Conservation (phyloP, 92 coral and sea anemone species). For the Palythoa heliodiscus region DNA sequence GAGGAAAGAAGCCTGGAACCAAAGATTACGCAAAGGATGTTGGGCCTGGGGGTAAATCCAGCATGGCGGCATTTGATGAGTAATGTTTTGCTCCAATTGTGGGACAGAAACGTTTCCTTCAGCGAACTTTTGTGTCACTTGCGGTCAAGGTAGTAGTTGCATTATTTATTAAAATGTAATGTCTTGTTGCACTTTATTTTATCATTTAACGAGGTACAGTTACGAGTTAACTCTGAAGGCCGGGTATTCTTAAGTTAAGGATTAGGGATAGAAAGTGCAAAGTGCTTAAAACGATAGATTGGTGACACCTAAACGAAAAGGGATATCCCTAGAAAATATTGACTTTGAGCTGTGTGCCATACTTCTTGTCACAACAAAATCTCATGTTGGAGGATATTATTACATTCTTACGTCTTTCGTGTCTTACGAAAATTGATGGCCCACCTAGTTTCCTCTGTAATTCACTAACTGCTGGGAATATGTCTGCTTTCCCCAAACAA, state of each 20-base stretch:
- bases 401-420: neutral
- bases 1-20: too few relatives aligned
- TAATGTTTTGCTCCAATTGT: neutral
- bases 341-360: neutral
- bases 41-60: too few relatives aligned
- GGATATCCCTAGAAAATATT: neutral
- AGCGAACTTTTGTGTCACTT: neutral
- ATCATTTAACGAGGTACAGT: neutral
- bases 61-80: too few relatives aligned
- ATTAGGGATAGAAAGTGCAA: neutral
- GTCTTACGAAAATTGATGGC: neutral
- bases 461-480: neutral
- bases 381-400: neutral
- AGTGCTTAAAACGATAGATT: neutral
- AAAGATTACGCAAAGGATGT: too few relatives aligned
- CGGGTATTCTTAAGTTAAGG: too few relatives aligned
- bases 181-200: too few relatives aligned
- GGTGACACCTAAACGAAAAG: neutral
- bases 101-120: neutral
- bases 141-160: neutral
- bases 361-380: neutral
- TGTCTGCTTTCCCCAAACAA: neutral
- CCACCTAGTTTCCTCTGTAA: conserved; percentile 4
- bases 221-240: too few relatives aligned
- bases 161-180: too few relatives aligned